These are phyloP conservation scores for Sebastolobus altivelis DNA, from an alignment of 2,797 vertebrate species.

Conservation along the genomic window DNA sequence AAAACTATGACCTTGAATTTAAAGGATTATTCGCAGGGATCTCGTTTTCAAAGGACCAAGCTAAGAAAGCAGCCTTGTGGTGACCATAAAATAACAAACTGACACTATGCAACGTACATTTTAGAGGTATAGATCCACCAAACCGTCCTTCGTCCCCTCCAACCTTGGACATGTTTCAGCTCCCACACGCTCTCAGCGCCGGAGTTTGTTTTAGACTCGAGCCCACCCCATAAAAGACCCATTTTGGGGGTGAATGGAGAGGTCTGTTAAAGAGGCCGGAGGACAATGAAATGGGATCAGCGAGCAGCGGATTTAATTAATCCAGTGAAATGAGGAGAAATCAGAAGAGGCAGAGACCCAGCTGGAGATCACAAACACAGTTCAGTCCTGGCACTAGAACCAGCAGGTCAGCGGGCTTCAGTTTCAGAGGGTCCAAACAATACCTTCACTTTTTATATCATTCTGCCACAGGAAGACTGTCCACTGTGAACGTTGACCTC, in stretches of 20 bases:
- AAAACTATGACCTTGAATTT: neutral
- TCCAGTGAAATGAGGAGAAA: conserved; percentile 64
- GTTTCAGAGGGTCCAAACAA: conserved; percentile 47
- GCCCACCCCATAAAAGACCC: conserved; percentile 42
- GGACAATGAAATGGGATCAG: conserved; percentile 70
- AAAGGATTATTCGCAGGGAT: neutral
- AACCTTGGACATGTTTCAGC: conserved; percentile 18
- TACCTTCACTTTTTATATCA: neutral
- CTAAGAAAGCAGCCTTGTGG: neutral
- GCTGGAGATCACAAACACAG: conserved; percentile 45
- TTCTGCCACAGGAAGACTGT: neutral
- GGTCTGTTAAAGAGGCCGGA: conserved; percentile 53
- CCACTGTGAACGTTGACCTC: conserved; percentile 18
- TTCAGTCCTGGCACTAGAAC: conserved; percentile 33
- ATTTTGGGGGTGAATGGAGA: conserved; percentile 60
- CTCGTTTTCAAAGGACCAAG: neutral
- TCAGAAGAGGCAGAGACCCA: conserved; percentile 55
- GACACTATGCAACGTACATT: neutral
- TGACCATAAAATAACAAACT: neutral
- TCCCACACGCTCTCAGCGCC: neutral
- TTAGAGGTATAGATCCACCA: neutral
- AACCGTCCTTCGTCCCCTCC: neutral
- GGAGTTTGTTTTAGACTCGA: neutral
- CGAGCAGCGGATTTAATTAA: conserved; percentile 67
- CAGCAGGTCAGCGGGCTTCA: conserved; percentile 39